Percentiles rank a stretch among this genome's conserved stretches.
Conservation (phyloP, 23 tunicate species). For the Styela clava region DNA sequence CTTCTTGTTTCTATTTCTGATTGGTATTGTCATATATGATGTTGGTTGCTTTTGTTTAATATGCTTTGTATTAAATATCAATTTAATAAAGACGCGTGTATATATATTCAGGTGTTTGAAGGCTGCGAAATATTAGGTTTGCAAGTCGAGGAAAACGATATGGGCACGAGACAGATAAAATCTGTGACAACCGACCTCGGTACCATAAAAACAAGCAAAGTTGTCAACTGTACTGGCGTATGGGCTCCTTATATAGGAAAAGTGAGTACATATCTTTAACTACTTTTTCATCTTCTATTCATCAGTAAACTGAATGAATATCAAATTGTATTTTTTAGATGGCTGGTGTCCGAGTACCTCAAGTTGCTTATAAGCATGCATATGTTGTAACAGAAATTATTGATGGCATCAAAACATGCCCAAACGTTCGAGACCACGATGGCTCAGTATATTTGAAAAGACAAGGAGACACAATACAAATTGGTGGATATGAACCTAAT, state of each 20-base stretch:
- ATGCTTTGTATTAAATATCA: too few species aligned
- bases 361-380: constrained; percentile 68
- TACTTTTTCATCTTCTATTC: too few species aligned
- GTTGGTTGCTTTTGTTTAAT: background rate
- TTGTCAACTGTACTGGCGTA: constrained; percentile 79
- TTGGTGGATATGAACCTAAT: constrained; percentile 81
- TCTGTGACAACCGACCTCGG: constrained; percentile 57
- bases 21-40: background rate
- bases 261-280: constrained; percentile 24
- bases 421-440: constrained; percentile 79
- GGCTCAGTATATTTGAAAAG: constrained; percentile 75
- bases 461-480: constrained; percentile 74
- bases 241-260: constrained; percentile 84
- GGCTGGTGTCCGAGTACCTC: constrained; percentile 60
- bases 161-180: constrained; percentile 41
- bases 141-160: constrained; percentile 30
- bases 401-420: constrained; percentile 48
- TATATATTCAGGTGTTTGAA: constrained; percentile 59
- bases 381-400: constrained; percentile 75
- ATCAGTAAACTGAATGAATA: too few species aligned
- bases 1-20: background rate
- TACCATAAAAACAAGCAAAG: constrained; percentile 40
- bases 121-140: constrained; percentile 42
- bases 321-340: too few species aligned
- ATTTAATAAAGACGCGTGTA: too few species aligned